A percentile compares a stretch with the other conserved stretches of the same genome.
These are phyloP conservation scores for Drosophila infuscata DNA, from an alignment of 2,888 invertebrate species.

Conservation along the genomic window DNA sequence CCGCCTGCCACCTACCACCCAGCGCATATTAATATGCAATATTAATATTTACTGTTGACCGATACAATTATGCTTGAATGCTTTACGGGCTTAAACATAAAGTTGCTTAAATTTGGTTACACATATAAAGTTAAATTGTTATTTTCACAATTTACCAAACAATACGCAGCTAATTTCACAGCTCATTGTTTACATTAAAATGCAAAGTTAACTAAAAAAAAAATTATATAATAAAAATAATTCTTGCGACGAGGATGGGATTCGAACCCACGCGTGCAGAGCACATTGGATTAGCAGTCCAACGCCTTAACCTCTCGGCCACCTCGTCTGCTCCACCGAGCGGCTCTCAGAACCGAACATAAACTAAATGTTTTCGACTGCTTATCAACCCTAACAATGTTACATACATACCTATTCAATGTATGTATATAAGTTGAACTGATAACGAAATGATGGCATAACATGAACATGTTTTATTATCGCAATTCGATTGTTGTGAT, in stretches of 20 bases:
- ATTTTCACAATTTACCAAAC: not conserved
- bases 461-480: not conserved
- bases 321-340: conserved; percentile 87
- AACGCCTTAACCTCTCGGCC: conserved; percentile 95
- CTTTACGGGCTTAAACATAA: not conserved
- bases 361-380: not conserved
- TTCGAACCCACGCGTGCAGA: conserved; percentile 95
- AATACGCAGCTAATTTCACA: not conserved
- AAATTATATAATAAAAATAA: not conserved
- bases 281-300: conserved; percentile 94
- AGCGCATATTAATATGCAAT: conserved; percentile 4
- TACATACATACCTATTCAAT: not conserved
- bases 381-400: conserved; percentile 28
- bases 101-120: not conserved
- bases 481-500: not conserved
- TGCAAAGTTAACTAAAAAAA: not conserved
- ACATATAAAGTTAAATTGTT: not conserved
- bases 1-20: not conserved
- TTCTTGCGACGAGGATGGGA: conserved; percentile 90
- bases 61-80: not conserved
- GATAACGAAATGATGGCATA: conserved; percentile 14
- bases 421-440: not conserved
- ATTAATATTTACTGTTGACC: conserved; percentile 1
- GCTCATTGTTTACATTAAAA: not conserved
- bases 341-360: not conserved